Percentiles rank a stretch among this genome's conserved stretches.
These are phyloP conservation scores for Minunthozetes semirufus DNA, from an alignment of 2,888 invertebrate species.

Conservation along the genomic window DNA sequence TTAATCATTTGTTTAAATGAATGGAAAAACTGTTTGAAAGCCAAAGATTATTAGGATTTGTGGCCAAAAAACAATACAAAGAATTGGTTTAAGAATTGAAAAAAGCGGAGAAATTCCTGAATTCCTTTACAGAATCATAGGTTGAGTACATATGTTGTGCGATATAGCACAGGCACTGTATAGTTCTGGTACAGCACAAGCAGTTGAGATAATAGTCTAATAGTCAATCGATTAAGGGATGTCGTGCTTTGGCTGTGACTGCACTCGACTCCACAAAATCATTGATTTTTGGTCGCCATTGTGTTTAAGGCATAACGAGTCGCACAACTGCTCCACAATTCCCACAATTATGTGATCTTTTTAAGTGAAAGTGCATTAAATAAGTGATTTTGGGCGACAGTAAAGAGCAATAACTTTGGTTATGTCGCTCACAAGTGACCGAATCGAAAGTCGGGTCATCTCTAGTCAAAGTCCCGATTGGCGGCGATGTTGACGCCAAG, in stretches of 20 bases:
- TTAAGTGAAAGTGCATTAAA: background rate
- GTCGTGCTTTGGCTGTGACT: too few species aligned
- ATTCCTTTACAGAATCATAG: too few species aligned
- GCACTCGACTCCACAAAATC: too few species aligned
- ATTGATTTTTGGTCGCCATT: constrained; percentile 32
- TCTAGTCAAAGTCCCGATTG: background rate
- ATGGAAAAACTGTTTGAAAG: too few species aligned
- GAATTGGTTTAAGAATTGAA: too few species aligned
- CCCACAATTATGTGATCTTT: background rate
- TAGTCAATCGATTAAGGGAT: background rate
- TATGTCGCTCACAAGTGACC: background rate
- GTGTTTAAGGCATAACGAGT: constrained; percentile 5
- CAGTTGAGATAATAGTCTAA: background rate
- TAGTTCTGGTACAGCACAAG: background rate
- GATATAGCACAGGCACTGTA: too few species aligned
- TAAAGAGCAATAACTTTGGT: background rate
- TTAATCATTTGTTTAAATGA: too few species aligned
- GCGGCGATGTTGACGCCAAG: constrained; percentile 16
- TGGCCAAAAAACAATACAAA: too few species aligned
- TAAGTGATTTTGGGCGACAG: background rate
- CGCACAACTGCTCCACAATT: constrained; percentile 3
- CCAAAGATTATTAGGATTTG: too few species aligned
- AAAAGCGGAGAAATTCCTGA: too few species aligned
- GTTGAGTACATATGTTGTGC: too few species aligned
- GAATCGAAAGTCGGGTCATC: background rate